A percentile compares a stretch with the other conserved stretches of the same genome.
phyloP scores from a whole-genome alignment of 2,888 invertebrate species.

The Drosophila kambysellisi region DNA sequence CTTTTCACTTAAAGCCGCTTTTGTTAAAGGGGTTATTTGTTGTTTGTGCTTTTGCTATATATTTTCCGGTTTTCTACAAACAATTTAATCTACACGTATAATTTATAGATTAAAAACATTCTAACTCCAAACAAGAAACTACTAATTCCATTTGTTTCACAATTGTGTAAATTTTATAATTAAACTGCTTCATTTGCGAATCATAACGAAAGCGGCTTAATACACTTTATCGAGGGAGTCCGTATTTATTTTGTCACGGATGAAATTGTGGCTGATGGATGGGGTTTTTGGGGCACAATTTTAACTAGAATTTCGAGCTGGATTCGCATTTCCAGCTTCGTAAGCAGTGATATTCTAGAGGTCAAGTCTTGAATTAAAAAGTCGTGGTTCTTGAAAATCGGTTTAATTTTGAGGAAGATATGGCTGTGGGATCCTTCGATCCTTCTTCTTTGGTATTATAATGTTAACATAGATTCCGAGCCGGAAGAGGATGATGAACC shows the following conservation, averaged over 20 bases:
- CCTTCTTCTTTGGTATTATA: no score
- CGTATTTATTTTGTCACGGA: no score
- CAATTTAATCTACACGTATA: neutral
- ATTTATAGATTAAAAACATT: neutral
- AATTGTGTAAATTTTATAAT: slow-evolving; percentile 10
- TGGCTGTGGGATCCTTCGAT: no score
- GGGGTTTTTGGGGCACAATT: neutral
- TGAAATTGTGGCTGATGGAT: no score
- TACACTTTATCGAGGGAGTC: no score
- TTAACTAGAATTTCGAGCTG: neutral
- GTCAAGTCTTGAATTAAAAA: no score
- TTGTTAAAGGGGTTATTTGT: neutral
- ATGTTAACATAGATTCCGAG: no score
- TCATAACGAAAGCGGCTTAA: slow-evolving; percentile 25
- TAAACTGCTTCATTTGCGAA: slow-evolving; percentile 7
- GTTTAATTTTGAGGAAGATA: no score
- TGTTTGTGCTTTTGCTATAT: neutral
- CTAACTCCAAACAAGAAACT: neutral
- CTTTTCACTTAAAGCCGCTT: neutral
- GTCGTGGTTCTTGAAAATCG: no score
- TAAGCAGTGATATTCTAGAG: neutral
- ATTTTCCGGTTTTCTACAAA: neutral
- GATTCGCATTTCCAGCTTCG: neutral
- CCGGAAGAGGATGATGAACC: neutral
- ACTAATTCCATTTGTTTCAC: slow-evolving; percentile 9